phyloP scores from a whole-genome alignment of 2,113 vertebrate species.

The Myocastor coypus region DNA sequence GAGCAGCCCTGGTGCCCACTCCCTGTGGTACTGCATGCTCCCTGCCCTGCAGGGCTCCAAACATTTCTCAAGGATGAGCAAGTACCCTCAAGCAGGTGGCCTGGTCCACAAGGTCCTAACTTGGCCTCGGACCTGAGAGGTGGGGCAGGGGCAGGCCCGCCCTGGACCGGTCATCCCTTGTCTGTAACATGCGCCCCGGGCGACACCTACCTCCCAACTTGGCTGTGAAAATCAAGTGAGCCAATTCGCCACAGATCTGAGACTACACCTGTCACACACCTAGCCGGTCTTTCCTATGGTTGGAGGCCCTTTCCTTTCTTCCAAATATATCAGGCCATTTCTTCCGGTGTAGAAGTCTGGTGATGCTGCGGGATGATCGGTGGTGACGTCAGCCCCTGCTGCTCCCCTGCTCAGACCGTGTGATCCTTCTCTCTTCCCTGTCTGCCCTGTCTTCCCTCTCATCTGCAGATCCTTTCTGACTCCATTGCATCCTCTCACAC shows the following conservation, averaged over 20 bases:
- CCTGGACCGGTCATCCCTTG: background rate
- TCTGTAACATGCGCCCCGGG: rapidly evolving
- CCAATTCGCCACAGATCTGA: background rate
- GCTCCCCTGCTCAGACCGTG: background rate
- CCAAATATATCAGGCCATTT: background rate
- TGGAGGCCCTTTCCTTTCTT: background rate
- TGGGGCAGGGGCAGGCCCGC: background rate
- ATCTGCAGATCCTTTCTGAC: background rate
- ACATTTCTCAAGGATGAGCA: rapidly evolving
- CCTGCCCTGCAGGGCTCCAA: background rate
- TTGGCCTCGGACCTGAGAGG: background rate
- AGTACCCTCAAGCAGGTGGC: rapidly evolving
- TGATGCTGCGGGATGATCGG: background rate
- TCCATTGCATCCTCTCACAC: background rate
- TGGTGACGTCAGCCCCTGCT: background rate
- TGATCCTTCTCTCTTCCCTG: background rate
- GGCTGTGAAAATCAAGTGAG: background rate
- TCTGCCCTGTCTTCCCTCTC: background rate
- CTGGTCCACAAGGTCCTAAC: background rate
- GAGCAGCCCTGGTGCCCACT: background rate
- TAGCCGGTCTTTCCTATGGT: background rate
- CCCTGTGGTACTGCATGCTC: background rate
- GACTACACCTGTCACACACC: no score
- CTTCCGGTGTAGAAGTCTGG: background rate
- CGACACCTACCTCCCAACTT: background rate